Conservation (phyloP, 2,888 invertebrate species). For the Drosophila robusta region DNA sequence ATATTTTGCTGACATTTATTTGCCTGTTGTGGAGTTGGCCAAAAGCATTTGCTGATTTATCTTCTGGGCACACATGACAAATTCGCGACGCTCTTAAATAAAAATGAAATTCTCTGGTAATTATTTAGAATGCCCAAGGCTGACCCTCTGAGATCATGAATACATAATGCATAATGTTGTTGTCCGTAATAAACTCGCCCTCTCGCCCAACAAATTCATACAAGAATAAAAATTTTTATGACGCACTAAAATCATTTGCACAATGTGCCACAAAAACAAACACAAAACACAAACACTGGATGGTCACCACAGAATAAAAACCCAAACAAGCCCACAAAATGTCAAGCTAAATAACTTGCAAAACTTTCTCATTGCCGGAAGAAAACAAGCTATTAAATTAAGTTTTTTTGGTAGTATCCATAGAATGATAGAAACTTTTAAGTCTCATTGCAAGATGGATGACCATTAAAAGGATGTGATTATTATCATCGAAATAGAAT, state of each 20-base stretch:
- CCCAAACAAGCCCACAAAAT: constrained; percentile 55
- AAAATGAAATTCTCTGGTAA: constrained; percentile 51
- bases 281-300: constrained; percentile 35
- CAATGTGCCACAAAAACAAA: constrained; percentile 58
- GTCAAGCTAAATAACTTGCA: constrained; percentile 38
- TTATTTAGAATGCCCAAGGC: constrained; percentile 59
- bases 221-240: constrained; percentile 61
- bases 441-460: not conserved
- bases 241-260: constrained; percentile 68
- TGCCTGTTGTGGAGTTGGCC: constrained; percentile 38
- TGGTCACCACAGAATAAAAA: constrained; percentile 36
- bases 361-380: constrained; percentile 52
- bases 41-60: constrained; percentile 68
- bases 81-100: constrained; percentile 41
- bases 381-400: constrained; percentile 61
- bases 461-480: not conserved
- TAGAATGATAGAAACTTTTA: constrained; percentile 16
- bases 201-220: constrained; percentile 5
- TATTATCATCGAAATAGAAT: constrained; percentile 2
- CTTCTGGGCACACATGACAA: constrained; percentile 46
- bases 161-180: constrained; percentile 44
- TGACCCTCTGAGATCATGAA: constrained; percentile 62
- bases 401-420: constrained; percentile 36
- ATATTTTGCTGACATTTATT: constrained; percentile 70
- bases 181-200: constrained; percentile 40